These are phyloP conservation scores for Chaenogobius annularis DNA, from an alignment of 2,113 vertebrate genomes.

Conservation along the genomic window DNA sequence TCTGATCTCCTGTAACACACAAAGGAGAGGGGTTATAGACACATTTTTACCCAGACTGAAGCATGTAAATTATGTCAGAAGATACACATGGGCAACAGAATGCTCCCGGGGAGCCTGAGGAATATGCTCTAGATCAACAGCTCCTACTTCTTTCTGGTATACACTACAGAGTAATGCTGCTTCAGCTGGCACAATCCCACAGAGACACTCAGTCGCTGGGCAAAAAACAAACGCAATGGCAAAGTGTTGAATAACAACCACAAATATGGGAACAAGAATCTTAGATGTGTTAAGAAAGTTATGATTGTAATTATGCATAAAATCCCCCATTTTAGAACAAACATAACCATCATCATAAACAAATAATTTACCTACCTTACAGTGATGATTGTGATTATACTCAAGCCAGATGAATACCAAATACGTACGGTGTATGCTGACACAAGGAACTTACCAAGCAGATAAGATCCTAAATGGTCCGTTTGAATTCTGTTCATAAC, in stretches of 20 bases:
- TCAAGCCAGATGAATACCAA: not conserved
- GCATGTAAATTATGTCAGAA: not conserved
- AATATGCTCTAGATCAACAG: not conserved
- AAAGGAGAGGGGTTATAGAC: not conserved
- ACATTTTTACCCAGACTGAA: not conserved
- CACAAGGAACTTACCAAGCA: not conserved
- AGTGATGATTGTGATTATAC: not conserved
- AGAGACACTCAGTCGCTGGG: no score
- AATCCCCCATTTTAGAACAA: not conserved
- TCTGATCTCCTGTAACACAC: slow-evolving; percentile 85
- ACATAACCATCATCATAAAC: not conserved
- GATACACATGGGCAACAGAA: not conserved
- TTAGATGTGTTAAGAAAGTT: not conserved
- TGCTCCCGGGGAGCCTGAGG: no score
- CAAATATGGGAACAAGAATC: not conserved
- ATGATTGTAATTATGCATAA: not conserved
- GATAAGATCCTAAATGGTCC: not conserved
- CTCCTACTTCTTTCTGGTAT: not conserved
- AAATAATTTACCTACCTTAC: not conserved
- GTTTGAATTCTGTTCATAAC: slow-evolving; percentile 38
- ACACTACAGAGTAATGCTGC: no score
- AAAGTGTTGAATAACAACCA: not conserved
- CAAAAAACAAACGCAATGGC: not conserved
- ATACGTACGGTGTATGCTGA: not conserved
- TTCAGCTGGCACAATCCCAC: no score